Conservation (phyloP, 2,797 vertebrate genomes). For the Lerista edwardsae region DNA sequence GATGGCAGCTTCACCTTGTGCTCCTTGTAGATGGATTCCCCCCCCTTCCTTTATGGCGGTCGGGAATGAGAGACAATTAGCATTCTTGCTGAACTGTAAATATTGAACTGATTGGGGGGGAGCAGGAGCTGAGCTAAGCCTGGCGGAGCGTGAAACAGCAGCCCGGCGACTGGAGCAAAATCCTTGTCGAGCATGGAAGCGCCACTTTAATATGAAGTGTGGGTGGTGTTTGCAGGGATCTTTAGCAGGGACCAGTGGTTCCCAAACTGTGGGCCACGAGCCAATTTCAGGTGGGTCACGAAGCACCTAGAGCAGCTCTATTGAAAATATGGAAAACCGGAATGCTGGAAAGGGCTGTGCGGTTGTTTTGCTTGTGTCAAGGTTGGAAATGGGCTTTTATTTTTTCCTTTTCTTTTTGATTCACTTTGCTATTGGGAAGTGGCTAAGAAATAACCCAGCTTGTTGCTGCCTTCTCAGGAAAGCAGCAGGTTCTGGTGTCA, state of each 20-base stretch:
- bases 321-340: too few relatives aligned
- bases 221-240: neutral
- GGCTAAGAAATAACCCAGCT: too few relatives aligned
- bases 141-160: conserved; percentile 36
- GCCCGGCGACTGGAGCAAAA: neutral
- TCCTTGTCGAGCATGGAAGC: neutral
- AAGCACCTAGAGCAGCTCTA: too few relatives aligned
- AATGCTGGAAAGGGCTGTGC: too few relatives aligned
- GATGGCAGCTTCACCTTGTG: neutral
- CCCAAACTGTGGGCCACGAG: too few relatives aligned
- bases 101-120: neutral
- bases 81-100: conserved; percentile 26
- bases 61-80: conserved; percentile 27
- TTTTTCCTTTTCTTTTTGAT: too few relatives aligned
- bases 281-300: too few relatives aligned
- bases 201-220: neutral
- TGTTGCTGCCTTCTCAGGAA: too few relatives aligned
- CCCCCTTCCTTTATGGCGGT: conserved; percentile 24
- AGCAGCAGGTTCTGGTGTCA: too few relatives aligned
- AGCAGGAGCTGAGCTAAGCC: conserved; percentile 19
- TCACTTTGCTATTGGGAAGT: too few relatives aligned
- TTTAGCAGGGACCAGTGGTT: neutral
- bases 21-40: neutral
- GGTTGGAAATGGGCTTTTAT: too few relatives aligned
- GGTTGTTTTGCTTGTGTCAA: too few relatives aligned